These are phyloP conservation scores for Zenarchopterus dispar DNA, from an alignment of 2,797 vertebrate species.

Conservation along the genomic window DNA sequence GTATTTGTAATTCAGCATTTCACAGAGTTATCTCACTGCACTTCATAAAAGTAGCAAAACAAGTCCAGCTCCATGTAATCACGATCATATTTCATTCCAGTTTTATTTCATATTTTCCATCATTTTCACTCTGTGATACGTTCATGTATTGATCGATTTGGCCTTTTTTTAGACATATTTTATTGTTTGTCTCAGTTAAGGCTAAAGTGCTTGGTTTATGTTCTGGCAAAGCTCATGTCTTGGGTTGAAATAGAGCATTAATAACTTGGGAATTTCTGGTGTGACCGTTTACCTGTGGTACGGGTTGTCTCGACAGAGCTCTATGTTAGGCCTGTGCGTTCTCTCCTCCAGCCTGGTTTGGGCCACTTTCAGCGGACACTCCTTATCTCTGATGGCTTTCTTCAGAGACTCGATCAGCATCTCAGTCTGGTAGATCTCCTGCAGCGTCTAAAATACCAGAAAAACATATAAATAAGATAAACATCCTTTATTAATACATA, in stretches of 20 bases:
- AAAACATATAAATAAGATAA: background rate
- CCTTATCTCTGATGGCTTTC: constrained; percentile 90
- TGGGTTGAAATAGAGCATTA: background rate
- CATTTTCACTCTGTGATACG: no score
- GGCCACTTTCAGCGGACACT: constrained; percentile 88
- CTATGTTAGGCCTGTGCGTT: constrained; percentile 88
- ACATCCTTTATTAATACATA: background rate
- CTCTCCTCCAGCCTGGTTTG: constrained; percentile 93
- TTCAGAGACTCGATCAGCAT: constrained; percentile 88
- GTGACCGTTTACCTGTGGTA: constrained; percentile 83
- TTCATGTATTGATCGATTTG: no score
- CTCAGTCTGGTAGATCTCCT: constrained; percentile 93
- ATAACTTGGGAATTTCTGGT: no score
- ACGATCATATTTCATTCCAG: no score
- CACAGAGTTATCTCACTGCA: no score
- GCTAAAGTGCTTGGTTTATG: no score
- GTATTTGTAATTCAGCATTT: no score
- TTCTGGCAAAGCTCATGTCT: background rate
- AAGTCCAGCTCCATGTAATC: no score
- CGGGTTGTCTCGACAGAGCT: constrained; percentile 90
- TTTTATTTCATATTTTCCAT: no score
- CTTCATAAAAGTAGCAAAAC: no score
- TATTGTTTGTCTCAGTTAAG: no score
- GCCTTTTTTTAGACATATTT: no score
- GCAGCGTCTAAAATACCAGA: constrained; percentile 83